Base-by-base conservation (phyloP, 2,113 vertebrate genomes). In the Anthoscopus minutus region DNA sequence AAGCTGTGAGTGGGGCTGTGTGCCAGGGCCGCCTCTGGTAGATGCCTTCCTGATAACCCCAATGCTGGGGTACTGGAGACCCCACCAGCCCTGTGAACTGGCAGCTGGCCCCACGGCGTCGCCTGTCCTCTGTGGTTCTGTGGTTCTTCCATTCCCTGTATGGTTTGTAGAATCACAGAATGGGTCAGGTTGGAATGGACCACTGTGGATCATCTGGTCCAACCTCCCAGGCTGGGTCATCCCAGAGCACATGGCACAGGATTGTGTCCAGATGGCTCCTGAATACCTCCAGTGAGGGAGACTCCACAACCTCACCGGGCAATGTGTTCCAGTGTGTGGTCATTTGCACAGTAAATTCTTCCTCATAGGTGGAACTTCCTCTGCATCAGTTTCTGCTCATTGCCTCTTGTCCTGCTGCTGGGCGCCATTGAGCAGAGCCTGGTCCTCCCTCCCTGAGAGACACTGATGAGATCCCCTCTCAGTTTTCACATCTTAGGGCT, bases 371-470 rank as follows among this genome's bases (percentile, higher is more conserved):
- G 14, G 30, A 61, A 54, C 30, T 61, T 47, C 4, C 53, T 82
- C n/a, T 60, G 47, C 30, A 61, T 61, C n/a, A 22, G 10, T 45
- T 89, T 61, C 40, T 69, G 47, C 20, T 21, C 5, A 2, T 67
- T 61, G 24, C 25, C 24, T 47, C 61, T n/a, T 27, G 16, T 61
- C 14, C n/a, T 47, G 12, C 9, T 74, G 9, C 47, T 54, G 42
- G n/a, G 10, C n/a, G 61, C 30, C n/a, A 47, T 4, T 0, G 0
- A 67, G 30, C 14, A 60, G 48, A 61, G 40, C 11, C n/a, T 40
- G n/a, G 8, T 47, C 30, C 69, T 40, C 3, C 10, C 9, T 25
- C 8, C n/a, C n/a, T 31, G 18, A 10, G 31, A 40, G n/a, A 23
- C n/a, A 44, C 6, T 33, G 44, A 28, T 20, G 37, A 37, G 8